These are phyloP conservation scores for Drosophila niveifrons DNA, from an alignment of 2,888 invertebrate species.

Conservation along the genomic window DNA sequence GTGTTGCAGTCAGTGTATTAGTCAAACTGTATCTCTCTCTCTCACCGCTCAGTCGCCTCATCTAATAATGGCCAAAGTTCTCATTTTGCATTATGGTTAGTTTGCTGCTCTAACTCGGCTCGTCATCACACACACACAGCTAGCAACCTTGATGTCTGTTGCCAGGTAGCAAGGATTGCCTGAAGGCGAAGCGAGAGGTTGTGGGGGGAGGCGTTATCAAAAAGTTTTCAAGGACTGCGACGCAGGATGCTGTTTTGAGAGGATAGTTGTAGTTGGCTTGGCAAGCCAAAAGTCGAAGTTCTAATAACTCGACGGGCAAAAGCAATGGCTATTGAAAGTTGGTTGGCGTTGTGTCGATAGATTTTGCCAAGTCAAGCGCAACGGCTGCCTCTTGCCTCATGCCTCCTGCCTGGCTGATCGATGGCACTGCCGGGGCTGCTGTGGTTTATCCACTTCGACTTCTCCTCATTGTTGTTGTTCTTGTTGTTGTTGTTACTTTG, in stretches of 20 bases:
- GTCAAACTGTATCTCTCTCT: conserved; percentile 14
- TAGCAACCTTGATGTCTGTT: conserved; percentile 4
- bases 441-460: conserved; percentile 20
- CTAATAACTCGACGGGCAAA: conserved; percentile 61
- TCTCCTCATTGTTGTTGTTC: conserved; percentile 8
- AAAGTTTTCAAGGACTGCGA: conserved; percentile 78
- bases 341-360: conserved; percentile 44
- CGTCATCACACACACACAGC: conserved; percentile 35
- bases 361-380: conserved; percentile 58
- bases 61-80: conserved; percentile 74
- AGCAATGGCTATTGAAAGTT: conserved; percentile 65
- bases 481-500: conserved; percentile 35
- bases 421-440: conserved; percentile 41
- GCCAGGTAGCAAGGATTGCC: background rate
- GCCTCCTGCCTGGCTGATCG: conserved; percentile 57
- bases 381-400: conserved; percentile 34
- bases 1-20: conserved; percentile 13
- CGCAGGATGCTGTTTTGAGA: conserved; percentile 34
- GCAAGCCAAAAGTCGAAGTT: conserved; percentile 58
- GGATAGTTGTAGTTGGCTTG: conserved; percentile 5
- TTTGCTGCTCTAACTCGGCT: conserved; percentile 33
- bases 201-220: conserved; percentile 46
- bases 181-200: background rate
- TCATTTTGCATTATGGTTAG: conserved; percentile 66
- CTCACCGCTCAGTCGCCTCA: conserved; percentile 24